These are phyloP conservation scores for Delia radicum DNA, from an alignment of 1,140 invertebrate species.

Conservation along the genomic window DNA sequence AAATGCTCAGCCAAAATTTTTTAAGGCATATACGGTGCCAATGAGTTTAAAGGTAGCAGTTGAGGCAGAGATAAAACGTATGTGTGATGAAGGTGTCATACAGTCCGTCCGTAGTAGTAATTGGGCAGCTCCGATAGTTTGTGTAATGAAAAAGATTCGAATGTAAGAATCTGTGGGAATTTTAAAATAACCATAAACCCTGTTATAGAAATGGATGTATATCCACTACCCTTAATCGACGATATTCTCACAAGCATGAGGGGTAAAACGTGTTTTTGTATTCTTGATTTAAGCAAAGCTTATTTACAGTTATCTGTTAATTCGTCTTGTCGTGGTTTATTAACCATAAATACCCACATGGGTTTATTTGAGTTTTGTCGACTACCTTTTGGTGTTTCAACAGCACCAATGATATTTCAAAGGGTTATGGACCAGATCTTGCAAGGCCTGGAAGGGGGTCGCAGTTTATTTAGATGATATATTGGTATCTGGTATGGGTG, in stretches of 20 bases:
- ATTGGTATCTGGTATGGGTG: background rate
- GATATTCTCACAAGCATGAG: background rate
- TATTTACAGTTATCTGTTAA: background rate
- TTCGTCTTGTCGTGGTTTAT: background rate
- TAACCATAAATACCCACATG: background rate
- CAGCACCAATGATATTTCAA: slow-evolving; percentile 13
- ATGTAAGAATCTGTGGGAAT: slow-evolving; percentile 10
- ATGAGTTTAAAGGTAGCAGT: background rate
- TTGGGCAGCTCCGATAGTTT: background rate
- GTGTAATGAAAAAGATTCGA: slow-evolving; percentile 1
- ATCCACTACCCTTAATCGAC: slow-evolving; percentile 1
- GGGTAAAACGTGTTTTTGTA: background rate
- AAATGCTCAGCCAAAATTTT: slow-evolving; percentile 4
- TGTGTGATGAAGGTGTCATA: background rate
- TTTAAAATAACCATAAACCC: slow-evolving; percentile 23
- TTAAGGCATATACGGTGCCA: background rate
- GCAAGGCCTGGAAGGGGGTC: background rate
- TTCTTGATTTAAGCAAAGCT: background rate
- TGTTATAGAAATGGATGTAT: background rate
- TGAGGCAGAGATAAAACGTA: background rate
- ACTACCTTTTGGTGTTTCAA: background rate
- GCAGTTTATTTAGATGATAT: background rate
- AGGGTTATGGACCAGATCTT: background rate
- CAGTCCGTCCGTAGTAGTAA: background rate
- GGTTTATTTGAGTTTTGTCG: background rate